Evolutionary conservation across 1,140 invertebrate genomes (phyloP), one percentile per base, ranked within the genome.

Genomic region (Drosophila arizonae): DNA sequence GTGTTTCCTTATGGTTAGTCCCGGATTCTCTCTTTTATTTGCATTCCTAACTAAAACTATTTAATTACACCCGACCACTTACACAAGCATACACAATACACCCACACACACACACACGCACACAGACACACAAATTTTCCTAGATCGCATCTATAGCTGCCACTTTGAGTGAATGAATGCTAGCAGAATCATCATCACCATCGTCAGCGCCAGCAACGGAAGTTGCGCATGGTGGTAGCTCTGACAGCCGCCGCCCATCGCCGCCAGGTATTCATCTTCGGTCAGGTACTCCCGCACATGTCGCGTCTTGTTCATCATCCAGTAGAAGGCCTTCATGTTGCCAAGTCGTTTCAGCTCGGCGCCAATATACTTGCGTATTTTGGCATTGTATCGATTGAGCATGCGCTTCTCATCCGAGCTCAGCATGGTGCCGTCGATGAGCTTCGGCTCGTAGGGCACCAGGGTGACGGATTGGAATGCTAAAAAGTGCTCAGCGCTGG

Each of bases 391-490:
- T 1, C 94, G 92, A 86, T 97, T 97, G 10, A 97, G 88, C 95
- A 96, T 96, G 6, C 93, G 93, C 87, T 94, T 94, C 96, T 97
- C 91, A 61, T 94, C 93, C 39, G 94, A 92, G 51, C 95, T 97
- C 8, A 99, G 93, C 80, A 98, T 92, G 51, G 94, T 93, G 5
- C 94, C 92, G 74, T 98, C 95, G 64, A 99, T 96, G 61, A 99
- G 92, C 90, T 98, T 98, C 1, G 94, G 95, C 92, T 99, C 97
- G 84, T 97, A 98, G 4, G 98, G 98, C 5, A 99, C 96, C 36
- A 98, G 92, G 9, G 98, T 99, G 0, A 98, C 93, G 36, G 97
- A 95, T 72, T 95, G 94, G 92, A 99, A 98, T 67, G 93, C 93
- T 9, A 96, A 91, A 84, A 94, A 96, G 60, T 87, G 92, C 72